Base-by-base conservation (phyloP, 1,140 invertebrate species). In the Drosophila pallidifrons region DNA sequence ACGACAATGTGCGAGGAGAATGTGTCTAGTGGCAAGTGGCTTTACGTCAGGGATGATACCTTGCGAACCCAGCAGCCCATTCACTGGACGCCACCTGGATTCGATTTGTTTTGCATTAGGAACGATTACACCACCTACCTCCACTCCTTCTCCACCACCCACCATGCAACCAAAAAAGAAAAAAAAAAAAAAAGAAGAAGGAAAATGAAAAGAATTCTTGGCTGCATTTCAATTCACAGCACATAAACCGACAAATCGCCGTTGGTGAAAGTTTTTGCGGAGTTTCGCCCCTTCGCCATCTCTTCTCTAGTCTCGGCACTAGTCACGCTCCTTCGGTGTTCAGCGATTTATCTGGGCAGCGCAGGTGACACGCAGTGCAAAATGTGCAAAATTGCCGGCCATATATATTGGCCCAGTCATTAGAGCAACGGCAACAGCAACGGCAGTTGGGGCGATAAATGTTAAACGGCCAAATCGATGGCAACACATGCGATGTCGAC, bases 161-260 rank as follows among this genome's bases (percentile, higher is more conserved):
- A 51, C 6, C 10, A 38, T 38, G 10, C 35, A 10, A 38, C 35
- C 6, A 10, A 7, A 38, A 6, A 6, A 10, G 35, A 7, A 38
- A 7, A 38, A 6, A 8, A 35, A n/a, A 35, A 7, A 10, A 38
- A 38, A 7, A 38, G 35, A 38, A 38, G 35, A 6, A 38, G 25
- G 10, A 5, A 51, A 51, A 30, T n/a, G 16, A 51, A 55, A 28
- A 59, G 54, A 64, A 71, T 77, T 80, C 83, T 77, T 88, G 85
- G 81, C 85, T 88, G 81, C 86, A 88, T 88, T 90, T 88, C 86
- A 85, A 89, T 88, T 88, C 85, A 75, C 85, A 90, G 85, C 65
- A 89, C 85, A 88, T 88, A 88, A 88, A 85, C 77, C 78, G 86
- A 81, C 77, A 89, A 85, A 88, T 88, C 81, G 83, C 83, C 85